Conservation (phyloP, 2,797 vertebrate species). For the Cyprinella venusta region DNA sequence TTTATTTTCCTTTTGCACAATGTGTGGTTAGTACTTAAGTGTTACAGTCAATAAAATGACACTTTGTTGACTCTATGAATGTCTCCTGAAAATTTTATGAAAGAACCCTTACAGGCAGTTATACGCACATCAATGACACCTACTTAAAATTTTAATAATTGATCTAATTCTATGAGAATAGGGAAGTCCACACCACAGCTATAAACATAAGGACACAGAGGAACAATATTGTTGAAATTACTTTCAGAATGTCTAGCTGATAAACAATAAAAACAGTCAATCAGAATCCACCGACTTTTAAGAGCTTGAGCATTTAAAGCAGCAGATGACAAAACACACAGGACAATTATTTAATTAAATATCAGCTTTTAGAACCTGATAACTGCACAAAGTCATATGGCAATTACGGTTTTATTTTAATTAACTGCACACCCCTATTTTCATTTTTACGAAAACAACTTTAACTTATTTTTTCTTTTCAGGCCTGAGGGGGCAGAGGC, state of each 20-base stretch:
- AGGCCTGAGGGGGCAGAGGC: conserved; percentile 69
- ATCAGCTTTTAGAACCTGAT: neutral
- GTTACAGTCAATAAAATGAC: too few relatives aligned
- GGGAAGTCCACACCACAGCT: neutral
- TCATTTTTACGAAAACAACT: neutral
- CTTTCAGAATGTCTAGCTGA: neutral
- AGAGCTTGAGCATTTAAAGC: neutral
- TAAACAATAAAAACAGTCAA: neutral
- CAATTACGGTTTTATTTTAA: neutral
- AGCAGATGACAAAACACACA: neutral
- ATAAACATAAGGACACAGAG: too few relatives aligned
- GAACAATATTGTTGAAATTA: neutral
- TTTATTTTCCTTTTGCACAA: too few relatives aligned
- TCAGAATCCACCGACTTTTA: neutral
- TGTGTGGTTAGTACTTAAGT: too few relatives aligned
- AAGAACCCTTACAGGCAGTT: too few relatives aligned
- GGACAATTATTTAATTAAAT: neutral
- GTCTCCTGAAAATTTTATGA: too few relatives aligned
- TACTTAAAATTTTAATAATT: neutral
- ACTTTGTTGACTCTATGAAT: too few relatives aligned
- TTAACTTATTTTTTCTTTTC: conserved; percentile 27
- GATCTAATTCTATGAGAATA: neutral
- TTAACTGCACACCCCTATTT: neutral
- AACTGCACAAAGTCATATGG: neutral
- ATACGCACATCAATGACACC: neutral